Base-by-base conservation (phyloP, 2,797 vertebrate genomes). In the Trachurus trachurus region DNA sequence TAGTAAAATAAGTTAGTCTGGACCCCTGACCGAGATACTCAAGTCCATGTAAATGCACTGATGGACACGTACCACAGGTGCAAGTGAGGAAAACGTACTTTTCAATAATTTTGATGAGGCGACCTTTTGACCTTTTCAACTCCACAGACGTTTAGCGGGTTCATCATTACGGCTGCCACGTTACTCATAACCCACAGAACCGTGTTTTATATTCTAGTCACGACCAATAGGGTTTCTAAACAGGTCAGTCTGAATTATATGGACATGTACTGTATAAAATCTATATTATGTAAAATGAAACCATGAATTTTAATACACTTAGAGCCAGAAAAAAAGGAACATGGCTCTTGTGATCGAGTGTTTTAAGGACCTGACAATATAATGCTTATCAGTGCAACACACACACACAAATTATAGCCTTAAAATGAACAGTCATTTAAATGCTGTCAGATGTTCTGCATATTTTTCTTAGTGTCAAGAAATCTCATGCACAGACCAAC, bases 111-210 rank as follows among this genome's bases (percentile, higher is more conserved):
- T 31, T 40, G 17, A 22, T 66, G 9, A 54, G 45, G 6, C 1
- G 5, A 44, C 56, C 57, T n/a, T 54, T 67, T 19, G 15, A 61
- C 26, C 19, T 74, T 45, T 59, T 66, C 61, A 65, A 49, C 52
- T 21, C 9, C 34, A 16, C 42, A 47, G 29, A 58, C 42, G 17
- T 69, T 49, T 26, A 44, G 31, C 56, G 8, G 13, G 29, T 59
- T 69, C 21, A 70, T 50, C 45, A 26, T n/a, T 22, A 1, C 13
- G 50, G 62, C n/a, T 11, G 26, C 17, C 4, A 13, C 67, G 44
- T 53, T 39, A 60, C 39, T 66, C 37, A 45, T 3, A 22, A 61
- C 9, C 22, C 37, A 17, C 34, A 50, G 3, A 29, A 12, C 8
- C 12, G 9, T 26, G 34, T 44, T 53, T 37, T 47, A 26, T 6